Evolutionary conservation across 2,113 vertebrate species (phyloP).

Genomic region (Eurypyga helias): DNA sequence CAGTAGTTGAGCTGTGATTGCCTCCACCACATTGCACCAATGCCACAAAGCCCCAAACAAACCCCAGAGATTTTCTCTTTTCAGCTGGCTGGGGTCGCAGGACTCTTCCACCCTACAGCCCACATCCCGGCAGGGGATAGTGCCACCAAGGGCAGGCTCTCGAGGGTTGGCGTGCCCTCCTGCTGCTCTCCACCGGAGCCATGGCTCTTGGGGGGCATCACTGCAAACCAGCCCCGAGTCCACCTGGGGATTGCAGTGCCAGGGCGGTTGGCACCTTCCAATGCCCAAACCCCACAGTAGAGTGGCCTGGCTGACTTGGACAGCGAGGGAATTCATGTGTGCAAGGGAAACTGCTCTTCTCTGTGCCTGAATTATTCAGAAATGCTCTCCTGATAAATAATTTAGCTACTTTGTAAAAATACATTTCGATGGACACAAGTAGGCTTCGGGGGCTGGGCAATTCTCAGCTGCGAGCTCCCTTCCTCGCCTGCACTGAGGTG

Average conservation of each 20-base stretch:
- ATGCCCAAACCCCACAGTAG: neutral
- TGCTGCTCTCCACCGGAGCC: fast-evolving
- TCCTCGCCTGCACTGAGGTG: neutral
- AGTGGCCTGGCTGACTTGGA: neutral
- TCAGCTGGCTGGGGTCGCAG: fast-evolving
- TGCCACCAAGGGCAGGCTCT: neutral
- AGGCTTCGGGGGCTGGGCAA: neutral
- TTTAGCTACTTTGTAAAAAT: neutral
- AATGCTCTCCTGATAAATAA: neutral
- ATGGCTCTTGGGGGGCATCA: neutral
- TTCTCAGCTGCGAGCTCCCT: neutral
- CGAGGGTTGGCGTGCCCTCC: fast-evolving
- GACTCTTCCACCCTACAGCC: neutral
- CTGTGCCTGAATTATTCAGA: neutral
- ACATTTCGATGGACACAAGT: fast-evolving
- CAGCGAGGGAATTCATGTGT: fast-evolving
- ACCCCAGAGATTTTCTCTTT: neutral
- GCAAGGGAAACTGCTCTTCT: neutral
- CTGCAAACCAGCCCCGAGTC: neutral
- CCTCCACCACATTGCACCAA: fast-evolving
- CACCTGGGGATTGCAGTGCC: fast-evolving
- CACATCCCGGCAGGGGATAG: fast-evolving
- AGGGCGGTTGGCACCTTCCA: neutral
- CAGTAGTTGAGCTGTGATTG: neutral
- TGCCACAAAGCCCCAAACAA: neutral